Percentiles rank a stretch among this genome's conserved stretches.
Evolutionary conservation across 2,113 vertebrate genomes (phyloP).

Genomic region (Melanerpes formicivorus): DNA sequence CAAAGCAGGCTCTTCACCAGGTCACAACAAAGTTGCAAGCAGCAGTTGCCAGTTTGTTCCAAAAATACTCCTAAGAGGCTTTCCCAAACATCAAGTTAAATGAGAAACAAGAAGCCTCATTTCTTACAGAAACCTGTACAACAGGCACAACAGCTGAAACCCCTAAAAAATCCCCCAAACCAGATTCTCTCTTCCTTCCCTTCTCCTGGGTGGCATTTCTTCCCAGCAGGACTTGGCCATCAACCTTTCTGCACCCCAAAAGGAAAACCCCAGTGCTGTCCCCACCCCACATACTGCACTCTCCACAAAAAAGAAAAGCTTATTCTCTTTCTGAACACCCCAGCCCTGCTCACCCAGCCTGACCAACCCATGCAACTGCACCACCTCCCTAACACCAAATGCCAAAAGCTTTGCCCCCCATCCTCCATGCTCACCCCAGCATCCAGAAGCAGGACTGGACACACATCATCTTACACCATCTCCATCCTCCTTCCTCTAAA

Average conservation of each 20-base stretch:
- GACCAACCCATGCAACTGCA: not conserved
- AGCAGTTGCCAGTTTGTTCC: not conserved
- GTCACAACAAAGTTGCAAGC: not conserved
- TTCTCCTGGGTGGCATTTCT: not conserved
- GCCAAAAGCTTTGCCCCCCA: not conserved
- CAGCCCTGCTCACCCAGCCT: not conserved
- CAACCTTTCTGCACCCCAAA: not conserved
- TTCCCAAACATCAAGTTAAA: not conserved
- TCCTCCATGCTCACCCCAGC: not conserved
- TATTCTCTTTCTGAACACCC: not conserved
- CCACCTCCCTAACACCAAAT: not conserved
- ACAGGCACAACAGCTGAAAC: not conserved
- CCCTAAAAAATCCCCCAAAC: not conserved
- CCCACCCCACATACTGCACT: not conserved
- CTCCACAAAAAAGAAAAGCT: not conserved
- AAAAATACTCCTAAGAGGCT: not conserved
- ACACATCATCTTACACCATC: not conserved
- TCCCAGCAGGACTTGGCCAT: not conserved
- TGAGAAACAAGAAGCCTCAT: not conserved
- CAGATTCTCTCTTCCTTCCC: not conserved
- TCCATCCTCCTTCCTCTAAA: not conserved
- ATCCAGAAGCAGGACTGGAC: not conserved
- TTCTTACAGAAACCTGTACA: not conserved
- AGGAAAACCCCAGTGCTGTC: accelerated
- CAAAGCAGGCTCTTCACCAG: not conserved